phyloP scores from a whole-genome alignment of 2,888 invertebrate genomes.

The Aproaerema taeniolella region DNA sequence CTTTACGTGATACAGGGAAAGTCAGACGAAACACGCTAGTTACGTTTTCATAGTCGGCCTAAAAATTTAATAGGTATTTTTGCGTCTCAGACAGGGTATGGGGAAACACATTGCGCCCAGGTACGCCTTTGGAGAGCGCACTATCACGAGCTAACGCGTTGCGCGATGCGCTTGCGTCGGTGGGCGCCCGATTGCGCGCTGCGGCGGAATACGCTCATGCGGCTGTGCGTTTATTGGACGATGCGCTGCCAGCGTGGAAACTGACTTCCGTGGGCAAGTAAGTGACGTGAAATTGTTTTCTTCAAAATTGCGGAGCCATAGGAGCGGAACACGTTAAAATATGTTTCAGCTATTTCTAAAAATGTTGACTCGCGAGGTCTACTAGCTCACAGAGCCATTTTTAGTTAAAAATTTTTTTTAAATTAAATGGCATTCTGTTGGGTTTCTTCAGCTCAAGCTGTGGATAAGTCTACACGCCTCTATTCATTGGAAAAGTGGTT shows the following conservation, averaged over 20 bases:
- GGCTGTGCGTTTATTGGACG: constrained; percentile 49
- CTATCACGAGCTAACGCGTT: constrained; percentile 44
- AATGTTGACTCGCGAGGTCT: no score
- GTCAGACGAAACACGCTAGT: not conserved
- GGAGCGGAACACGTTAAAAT: no score
- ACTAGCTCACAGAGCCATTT: no score
- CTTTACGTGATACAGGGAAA: no score
- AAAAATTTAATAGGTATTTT: not conserved
- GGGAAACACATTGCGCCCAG: constrained; percentile 42
- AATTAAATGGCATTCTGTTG: not conserved
- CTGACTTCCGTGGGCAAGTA: constrained; percentile 61
- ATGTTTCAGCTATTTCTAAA: no score
- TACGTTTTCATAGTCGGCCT: not conserved
- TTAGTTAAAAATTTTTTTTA: not conserved
- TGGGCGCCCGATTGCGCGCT: constrained; percentile 51
- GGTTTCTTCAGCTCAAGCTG: no score
- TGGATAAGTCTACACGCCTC: no score
- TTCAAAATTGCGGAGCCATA: not conserved
- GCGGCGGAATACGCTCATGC: constrained; percentile 58
- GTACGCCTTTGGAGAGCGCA: constrained; percentile 40
- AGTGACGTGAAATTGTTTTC: constrained; percentile 22
- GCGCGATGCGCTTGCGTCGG: constrained; percentile 57
- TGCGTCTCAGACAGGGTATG: constrained; percentile 46
- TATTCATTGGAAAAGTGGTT: no score
- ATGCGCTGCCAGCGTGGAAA: constrained; percentile 65